Percentiles rank a stretch among this genome's conserved stretches.
Conservation (phyloP, 1,140 invertebrate genomes). For the Eupristina koningsbergeri region DNA sequence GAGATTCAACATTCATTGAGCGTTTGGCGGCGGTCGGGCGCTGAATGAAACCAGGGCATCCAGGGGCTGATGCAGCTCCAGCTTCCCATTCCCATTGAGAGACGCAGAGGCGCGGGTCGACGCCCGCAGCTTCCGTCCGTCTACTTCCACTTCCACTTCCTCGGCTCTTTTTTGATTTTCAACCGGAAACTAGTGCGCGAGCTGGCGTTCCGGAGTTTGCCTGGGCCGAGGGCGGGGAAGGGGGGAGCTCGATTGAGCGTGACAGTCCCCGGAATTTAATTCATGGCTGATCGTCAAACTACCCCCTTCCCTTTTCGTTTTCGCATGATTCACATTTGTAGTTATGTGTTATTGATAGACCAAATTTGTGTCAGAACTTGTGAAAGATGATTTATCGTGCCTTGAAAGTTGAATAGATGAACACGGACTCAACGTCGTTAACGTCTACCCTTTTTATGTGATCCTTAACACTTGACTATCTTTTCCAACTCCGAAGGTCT, state of each 20-base stretch:
- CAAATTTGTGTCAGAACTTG: background rate
- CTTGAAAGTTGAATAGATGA: background rate
- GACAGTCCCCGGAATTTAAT: too few relatives aligned
- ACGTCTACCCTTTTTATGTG: background rate
- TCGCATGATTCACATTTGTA: background rate
- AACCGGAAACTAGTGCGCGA: background rate
- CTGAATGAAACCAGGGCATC: slow-evolving; percentile 65
- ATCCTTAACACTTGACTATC: background rate
- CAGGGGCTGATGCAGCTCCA: slow-evolving; percentile 54
- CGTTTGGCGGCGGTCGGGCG: slow-evolving; percentile 55
- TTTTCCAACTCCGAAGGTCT: too few relatives aligned
- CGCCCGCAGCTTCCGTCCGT: slow-evolving; percentile 52
- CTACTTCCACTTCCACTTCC: slow-evolving; percentile 55
- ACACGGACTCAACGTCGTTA: background rate
- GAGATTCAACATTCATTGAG: slow-evolving; percentile 57
- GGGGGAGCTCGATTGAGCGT: too few relatives aligned
- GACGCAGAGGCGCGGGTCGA: slow-evolving; percentile 45
- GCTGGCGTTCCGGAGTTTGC: background rate
- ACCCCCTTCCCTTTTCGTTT: background rate
- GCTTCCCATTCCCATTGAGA: slow-evolving; percentile 32
- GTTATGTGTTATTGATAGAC: background rate
- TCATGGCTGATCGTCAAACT: background rate
- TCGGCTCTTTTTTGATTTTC: background rate
- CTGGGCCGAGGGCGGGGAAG: too few relatives aligned
- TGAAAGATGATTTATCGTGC: background rate